Conservation (phyloP, 35 echinoderm and acorn worm genomes). For the Patiria miniata region DNA sequence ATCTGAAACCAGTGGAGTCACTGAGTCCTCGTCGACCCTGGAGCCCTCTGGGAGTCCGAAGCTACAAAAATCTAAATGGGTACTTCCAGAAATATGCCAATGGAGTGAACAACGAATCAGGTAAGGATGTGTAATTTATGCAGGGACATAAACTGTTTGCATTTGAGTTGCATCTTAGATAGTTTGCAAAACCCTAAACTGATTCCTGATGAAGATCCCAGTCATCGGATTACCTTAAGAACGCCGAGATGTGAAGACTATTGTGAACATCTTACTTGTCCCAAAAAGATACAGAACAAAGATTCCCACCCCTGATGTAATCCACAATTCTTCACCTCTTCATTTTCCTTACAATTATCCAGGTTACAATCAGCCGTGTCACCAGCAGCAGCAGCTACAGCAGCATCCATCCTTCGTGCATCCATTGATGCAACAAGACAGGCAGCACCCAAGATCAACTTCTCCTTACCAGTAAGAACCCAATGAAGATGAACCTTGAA, state of each 20-base stretch:
- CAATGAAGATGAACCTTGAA: too few species aligned
- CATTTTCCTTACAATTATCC: neutral
- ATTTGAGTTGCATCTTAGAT: too few species aligned
- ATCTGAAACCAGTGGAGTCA: conserved; percentile 33
- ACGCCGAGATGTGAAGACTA: neutral
- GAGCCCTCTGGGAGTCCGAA: conserved; percentile 19
- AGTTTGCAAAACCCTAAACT: too few species aligned
- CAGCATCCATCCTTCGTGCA: conserved; percentile 26
- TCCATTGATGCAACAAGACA: conserved; percentile 19
- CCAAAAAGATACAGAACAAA: neutral
- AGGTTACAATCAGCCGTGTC: neutral
- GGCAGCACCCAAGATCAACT: neutral
- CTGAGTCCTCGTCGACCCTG: conserved; percentile 43
- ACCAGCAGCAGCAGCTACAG: neutral
- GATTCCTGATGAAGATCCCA: too few species aligned
- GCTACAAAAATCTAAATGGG: conserved; percentile 21
- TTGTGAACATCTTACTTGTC: neutral
- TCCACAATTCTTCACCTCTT: neutral
- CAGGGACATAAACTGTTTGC: too few species aligned
- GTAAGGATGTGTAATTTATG: too few species aligned
- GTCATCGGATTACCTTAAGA: neutral
- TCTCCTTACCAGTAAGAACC: conserved; percentile 13
- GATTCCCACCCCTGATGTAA: neutral
- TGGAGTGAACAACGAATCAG: conserved; percentile 32
- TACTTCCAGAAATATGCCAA: conserved; percentile 58